Evolutionary conservation across 2,797 vertebrate species (phyloP).

Genomic region (Bryconaethiops microstoma): DNA sequence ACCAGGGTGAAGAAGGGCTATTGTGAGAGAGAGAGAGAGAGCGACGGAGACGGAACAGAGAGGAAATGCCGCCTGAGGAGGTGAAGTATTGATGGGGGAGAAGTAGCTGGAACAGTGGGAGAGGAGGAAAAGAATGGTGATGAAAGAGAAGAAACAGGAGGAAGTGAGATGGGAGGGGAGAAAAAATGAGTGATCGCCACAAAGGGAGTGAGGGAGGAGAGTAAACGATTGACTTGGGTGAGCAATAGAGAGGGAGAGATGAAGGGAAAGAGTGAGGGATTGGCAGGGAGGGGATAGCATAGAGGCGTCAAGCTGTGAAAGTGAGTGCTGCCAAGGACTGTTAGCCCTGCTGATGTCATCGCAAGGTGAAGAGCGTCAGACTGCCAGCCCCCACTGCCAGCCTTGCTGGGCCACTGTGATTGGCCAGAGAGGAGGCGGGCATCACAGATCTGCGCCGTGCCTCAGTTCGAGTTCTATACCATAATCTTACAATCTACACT

Average conservation of each 20-base stretch:
- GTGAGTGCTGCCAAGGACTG: constrained; percentile 53
- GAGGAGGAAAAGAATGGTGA: constrained; percentile 22
- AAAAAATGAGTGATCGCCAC: constrained; percentile 39
- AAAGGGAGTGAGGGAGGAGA: constrained; percentile 29
- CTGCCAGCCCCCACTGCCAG: constrained; percentile 22
- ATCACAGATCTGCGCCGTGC: constrained; percentile 31
- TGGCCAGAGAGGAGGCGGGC: constrained; percentile 58
- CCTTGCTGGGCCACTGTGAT: constrained; percentile 41
- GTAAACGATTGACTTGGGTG: constrained; percentile 14
- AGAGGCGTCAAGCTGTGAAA: constrained; percentile 53
- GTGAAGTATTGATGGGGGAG: constrained; percentile 20
- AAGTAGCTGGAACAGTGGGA: constrained; percentile 17
- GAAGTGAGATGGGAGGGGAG: constrained; percentile 1
- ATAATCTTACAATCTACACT: background rate
- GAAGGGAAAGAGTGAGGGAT: constrained; percentile 34
- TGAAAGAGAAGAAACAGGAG: constrained; percentile 17
- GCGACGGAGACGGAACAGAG: constrained; percentile 49
- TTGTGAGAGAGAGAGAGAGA: constrained; percentile 16
- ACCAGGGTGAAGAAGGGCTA: background rate
- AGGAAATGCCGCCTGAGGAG: constrained; percentile 35
- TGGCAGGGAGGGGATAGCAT: constrained; percentile 30
- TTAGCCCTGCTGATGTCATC: constrained; percentile 61
- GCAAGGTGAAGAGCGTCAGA: constrained; percentile 50
- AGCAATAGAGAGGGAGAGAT: constrained; percentile 42
- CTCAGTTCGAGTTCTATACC: background rate